Base-by-base conservation (phyloP, 2,888 invertebrate genomes). In the Synanthedon tipuliformis region DNA sequence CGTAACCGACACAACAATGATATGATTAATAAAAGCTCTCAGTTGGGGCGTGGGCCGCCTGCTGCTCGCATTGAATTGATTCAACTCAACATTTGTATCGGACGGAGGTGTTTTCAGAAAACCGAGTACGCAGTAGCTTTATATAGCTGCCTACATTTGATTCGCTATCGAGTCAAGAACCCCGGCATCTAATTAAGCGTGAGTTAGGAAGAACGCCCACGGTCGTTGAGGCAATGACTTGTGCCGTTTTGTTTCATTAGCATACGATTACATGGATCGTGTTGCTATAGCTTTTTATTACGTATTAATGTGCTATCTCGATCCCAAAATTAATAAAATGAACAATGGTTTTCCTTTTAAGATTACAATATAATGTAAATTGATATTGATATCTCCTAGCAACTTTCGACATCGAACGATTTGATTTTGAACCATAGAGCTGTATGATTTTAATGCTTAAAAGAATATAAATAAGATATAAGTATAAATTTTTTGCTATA, bases 141-240 rank as follows among this genome's bases (percentile, higher is more conserved):
- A 41, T 10, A 41, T 27, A 48, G 16, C 13, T n/a, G 27, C 48
- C 11, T 49, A 49, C 11, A 23, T 49, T 49, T 15, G 16, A 45
- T 45, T 45, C 13, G 11, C 50, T 12, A 27, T 50, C 61, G 65
- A 78, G 80, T 81, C 78, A 78, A 81, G 75, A 77, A 81, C 78
- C 80, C 78, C 78, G 73, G 68, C 73, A 75, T 79, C 81, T 78
- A 81, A 83, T 83, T 80, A 81, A 71, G 71, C 71, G 71, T 79
- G 78, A 82, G 76, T 80, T 81, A 80, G 75, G 76, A 75, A 75
- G 76, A 75, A 75, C 76, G 75, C 81, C 78, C 74, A 78, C 79
- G 68, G 66, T 62, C 65, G 60, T 63, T 69, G 64, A 78, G 76
- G 69, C 78, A 77, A 76, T 75, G 80, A 78, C 79, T 81, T 69